phyloP scores from a whole-genome alignment of 2,113 vertebrate species.

The Syngnathus floridae region DNA sequence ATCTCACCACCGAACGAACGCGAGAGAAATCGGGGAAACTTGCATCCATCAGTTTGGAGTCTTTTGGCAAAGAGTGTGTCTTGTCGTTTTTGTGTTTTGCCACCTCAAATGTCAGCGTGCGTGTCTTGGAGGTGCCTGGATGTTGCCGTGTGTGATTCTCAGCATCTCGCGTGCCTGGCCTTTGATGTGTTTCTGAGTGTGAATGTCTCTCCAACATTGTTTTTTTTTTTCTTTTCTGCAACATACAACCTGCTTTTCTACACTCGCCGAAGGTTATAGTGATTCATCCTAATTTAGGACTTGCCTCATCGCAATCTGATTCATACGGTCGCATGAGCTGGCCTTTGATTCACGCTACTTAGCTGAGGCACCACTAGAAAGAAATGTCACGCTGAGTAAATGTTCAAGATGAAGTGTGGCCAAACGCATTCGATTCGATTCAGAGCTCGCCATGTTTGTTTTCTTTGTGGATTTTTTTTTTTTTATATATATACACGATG shows the following conservation, averaged over 20 bases:
- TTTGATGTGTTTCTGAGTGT: background rate
- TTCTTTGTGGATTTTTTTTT: background rate
- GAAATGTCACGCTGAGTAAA: background rate
- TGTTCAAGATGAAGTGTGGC: background rate
- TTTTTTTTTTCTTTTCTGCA: background rate
- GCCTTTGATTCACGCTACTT: conserved; percentile 36
- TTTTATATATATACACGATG: background rate
- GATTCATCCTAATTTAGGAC: conserved; percentile 38
- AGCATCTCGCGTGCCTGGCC: background rate
- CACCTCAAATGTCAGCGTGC: too few relatives aligned
- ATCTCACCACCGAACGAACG: too few relatives aligned
- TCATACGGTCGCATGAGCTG: conserved; percentile 28
- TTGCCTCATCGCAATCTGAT: conserved; percentile 31
- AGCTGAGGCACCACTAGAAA: conserved; percentile 8
- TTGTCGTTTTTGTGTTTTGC: too few relatives aligned
- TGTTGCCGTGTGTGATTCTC: background rate
- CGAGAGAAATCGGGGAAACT: too few relatives aligned
- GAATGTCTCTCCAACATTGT: background rate
- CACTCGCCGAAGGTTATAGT: conserved; percentile 9
- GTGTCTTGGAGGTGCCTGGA: too few relatives aligned
- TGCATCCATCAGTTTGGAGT: too few relatives aligned
- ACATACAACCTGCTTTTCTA: conserved; percentile 20
- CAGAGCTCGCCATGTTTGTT: background rate
- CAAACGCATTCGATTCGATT: background rate
- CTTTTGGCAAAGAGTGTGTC: too few relatives aligned